A percentile compares a stretch with the other conserved stretches of the same genome.
phyloP scores from a whole-genome alignment of 2,113 vertebrate genomes.

The Tor tambroides region DNA sequence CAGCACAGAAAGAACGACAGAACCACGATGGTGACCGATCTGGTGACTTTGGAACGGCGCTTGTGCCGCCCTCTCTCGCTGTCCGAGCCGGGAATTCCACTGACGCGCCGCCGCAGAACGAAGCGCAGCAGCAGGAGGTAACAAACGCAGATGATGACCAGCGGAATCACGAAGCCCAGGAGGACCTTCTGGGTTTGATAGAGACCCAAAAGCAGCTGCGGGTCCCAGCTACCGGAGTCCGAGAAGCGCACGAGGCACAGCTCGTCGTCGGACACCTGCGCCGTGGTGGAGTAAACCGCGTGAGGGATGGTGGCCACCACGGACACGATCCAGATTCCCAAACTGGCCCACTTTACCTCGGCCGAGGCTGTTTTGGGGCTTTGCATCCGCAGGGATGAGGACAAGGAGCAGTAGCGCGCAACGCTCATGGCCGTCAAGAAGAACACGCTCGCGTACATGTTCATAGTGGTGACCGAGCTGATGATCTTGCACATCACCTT shows the following conservation, averaged over 20 bases:
- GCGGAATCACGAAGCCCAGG: constrained; percentile 77
- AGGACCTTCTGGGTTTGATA: constrained; percentile 82
- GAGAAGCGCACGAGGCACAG: constrained; percentile 81
- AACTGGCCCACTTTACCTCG: constrained; percentile 74
- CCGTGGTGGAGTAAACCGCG: constrained; percentile 65
- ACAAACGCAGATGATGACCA: constrained; percentile 77
- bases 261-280: constrained; percentile 77
- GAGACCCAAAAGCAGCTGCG: constrained; percentile 80
- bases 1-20: constrained; percentile 83
- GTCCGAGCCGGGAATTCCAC: constrained; percentile 57
- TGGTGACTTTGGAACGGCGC: constrained; percentile 76
- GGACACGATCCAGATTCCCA: constrained; percentile 77
- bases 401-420: constrained; percentile 76
- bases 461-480: constrained; percentile 79
- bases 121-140: constrained; percentile 80
- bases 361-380: constrained; percentile 59
- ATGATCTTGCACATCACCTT: constrained; percentile 82
- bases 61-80: constrained; percentile 70
- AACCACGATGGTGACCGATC: constrained; percentile 78
- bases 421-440: constrained; percentile 83
- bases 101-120: constrained; percentile 68
- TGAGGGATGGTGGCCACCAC: constrained; percentile 79
- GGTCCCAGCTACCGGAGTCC: constrained; percentile 73
- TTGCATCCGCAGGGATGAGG: constrained; percentile 73
- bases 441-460: constrained; percentile 83